Evolutionary conservation across 2,888 invertebrate species (phyloP), one percentile per base, ranked within the genome.

Genomic region (Cephus runcator): DNA sequence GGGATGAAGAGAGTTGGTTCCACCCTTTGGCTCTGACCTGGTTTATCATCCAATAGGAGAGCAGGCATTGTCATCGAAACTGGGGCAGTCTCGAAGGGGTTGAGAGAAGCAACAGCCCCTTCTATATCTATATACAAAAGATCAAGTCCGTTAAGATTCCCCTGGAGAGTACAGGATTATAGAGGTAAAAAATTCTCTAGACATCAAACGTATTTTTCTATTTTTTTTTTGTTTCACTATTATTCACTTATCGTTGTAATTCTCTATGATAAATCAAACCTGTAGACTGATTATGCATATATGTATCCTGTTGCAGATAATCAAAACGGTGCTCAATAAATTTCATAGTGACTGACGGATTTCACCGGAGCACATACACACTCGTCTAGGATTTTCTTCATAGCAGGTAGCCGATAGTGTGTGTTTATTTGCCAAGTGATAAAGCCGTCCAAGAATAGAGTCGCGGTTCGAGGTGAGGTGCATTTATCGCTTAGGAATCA

Each of bases 11-110:
- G 23, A 56, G 79, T 76, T 74, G 82, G 87, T 81, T 86, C 87
- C 87, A 87, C 88, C 87, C 89, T 87, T 88, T 79, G 56, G 80
- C 79, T 69, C 77, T 85, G 90, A 88, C 90, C 90, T 82, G 89
- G 84, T 89, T 87, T 87, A 85, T 80, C 84, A 83, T 80, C 88
- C 90, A 88, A 88, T 88, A 80, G 81, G 84, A 82, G 75, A 75
- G 31, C 12, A 34, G 33, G 31, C 71, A 33, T 71, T 34, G 71
- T 71, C 71, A 33, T 71, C 33, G 71, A 15, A 71, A 33, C 34
- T 71, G 31, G 71, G 33, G 71, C 71, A 71, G 31, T 71, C 34
- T 71, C 71, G 15, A 71, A 71, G 71, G 71, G 71, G 71, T 71
- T 71, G 31, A 71, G 33, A 34, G 12, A 34, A 71, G 56, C 56